phyloP scores from a whole-genome alignment of 2,113 vertebrate genomes.

The Gymnobelideus leadbeateri region DNA sequence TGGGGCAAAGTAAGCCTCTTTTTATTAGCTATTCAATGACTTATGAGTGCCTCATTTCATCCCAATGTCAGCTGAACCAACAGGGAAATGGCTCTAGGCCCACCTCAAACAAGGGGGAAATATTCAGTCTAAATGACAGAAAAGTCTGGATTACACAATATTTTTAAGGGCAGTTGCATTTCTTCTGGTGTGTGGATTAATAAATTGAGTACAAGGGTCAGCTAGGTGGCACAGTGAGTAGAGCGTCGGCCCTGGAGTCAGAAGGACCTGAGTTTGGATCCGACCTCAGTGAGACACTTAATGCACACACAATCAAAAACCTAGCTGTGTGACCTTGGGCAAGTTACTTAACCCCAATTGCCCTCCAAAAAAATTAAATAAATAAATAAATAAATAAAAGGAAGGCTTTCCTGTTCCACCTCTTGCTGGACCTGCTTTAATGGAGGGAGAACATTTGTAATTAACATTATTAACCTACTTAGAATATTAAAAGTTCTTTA shows the following conservation, averaged over 20 bases:
- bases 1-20: not conserved
- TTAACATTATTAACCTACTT: not conserved
- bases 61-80: not conserved
- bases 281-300: too few relatives aligned
- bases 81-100: not conserved
- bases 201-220: not conserved
- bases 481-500: not conserved
- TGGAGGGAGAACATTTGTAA: not conserved
- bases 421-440: not conserved
- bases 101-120: not conserved
- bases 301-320: too few relatives aligned
- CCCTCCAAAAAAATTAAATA: too few relatives aligned
- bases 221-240: too few relatives aligned
- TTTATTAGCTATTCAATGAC: not conserved
- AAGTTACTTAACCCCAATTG: too few relatives aligned
- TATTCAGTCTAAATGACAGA: not conserved
- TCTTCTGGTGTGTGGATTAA: not conserved
- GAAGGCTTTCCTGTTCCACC: not conserved
- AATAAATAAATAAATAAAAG: too few relatives aligned
- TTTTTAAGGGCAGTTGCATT: not conserved
- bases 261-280: too few relatives aligned
- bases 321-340: too few relatives aligned
- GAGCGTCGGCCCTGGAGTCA: too few relatives aligned
- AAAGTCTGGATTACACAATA: not conserved
- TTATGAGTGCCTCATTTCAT: not conserved